Percentiles rank a stretch among this genome's conserved stretches.
These are phyloP conservation scores for Takifugu ocellatus DNA, from an alignment of 2,797 vertebrate genomes.

Conservation along the genomic window DNA sequence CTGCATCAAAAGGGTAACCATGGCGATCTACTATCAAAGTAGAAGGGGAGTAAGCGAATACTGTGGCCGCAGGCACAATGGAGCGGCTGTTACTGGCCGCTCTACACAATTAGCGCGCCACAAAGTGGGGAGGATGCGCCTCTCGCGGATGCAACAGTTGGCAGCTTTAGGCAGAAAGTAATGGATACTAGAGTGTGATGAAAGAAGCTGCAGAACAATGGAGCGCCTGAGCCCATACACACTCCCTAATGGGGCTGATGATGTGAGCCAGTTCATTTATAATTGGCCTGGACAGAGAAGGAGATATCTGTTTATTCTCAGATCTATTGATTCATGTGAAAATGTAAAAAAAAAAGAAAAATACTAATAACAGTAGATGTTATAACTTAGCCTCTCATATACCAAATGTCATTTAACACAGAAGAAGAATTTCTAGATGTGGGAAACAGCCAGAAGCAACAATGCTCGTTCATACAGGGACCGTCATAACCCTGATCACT, in stretches of 20 bases:
- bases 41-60: slow-evolving; percentile 50
- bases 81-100: slow-evolving; percentile 50
- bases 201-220: slow-evolving; percentile 52
- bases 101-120: slow-evolving; percentile 37
- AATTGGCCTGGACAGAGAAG: neutral
- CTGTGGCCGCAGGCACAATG: slow-evolving; percentile 49
- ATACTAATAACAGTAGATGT: neutral
- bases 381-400: neutral
- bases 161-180: slow-evolving; percentile 60
- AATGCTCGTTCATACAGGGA: slow-evolving; percentile 10
- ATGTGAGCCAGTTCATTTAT: slow-evolving; percentile 3
- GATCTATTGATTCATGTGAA: neutral
- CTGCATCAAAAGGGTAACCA: slow-evolving; percentile 52
- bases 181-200: slow-evolving; percentile 59
- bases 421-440: neutral
- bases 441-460: slow-evolving; percentile 42
- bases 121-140: slow-evolving; percentile 30
- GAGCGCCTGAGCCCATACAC: slow-evolving; percentile 42
- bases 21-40: slow-evolving; percentile 45
- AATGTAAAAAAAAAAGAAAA: neutral
- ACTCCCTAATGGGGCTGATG: slow-evolving; percentile 30
- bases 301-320: neutral
- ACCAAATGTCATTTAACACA: neutral
- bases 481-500: slow-evolving; percentile 16
- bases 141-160: slow-evolving; percentile 57